Evolutionary conservation across 1,140 invertebrate genomes (phyloP).

Genomic region (Dendrolimus punctatus): DNA sequence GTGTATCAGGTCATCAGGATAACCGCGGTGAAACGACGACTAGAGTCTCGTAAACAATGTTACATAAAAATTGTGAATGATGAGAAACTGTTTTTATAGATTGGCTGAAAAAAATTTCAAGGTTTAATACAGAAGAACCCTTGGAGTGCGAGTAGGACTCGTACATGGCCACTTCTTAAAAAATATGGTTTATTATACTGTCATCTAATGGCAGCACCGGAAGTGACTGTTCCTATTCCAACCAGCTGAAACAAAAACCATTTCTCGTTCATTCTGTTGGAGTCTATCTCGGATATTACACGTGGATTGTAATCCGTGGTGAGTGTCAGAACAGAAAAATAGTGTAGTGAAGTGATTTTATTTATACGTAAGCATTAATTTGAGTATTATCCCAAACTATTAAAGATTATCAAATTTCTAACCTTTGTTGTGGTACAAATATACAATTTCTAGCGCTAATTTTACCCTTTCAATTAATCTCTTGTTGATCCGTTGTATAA

Average conservation of each 20-base stretch:
- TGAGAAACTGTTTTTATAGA: too few relatives aligned
- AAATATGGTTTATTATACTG: conserved; percentile 1
- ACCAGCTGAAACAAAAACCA: conserved; percentile 56
- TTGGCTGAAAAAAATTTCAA: too few relatives aligned
- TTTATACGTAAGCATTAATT: conserved; percentile 17
- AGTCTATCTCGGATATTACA: conserved; percentile 69
- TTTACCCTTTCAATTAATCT: too few relatives aligned
- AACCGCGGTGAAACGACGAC: too few relatives aligned
- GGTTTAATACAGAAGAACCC: too few relatives aligned
- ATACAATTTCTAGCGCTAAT: background rate
- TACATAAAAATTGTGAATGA: too few relatives aligned
- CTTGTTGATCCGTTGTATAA: conserved; percentile 1
- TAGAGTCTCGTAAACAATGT: too few relatives aligned
- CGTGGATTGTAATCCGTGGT: conserved; percentile 61
- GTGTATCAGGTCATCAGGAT: too few relatives aligned
- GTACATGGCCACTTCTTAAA: too few relatives aligned
- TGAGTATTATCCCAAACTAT: conserved; percentile 9
- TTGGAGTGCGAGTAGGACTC: too few relatives aligned
- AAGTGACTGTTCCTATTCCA: conserved; percentile 46
- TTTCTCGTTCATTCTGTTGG: conserved; percentile 72
- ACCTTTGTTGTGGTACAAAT: conserved; percentile 1
- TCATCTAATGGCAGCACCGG: conserved; percentile 39
- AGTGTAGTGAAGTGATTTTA: conserved; percentile 52
- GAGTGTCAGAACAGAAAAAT: conserved; percentile 54
- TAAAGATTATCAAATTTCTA: background rate